These are phyloP conservation scores for Trachymyrmex cornetzi DNA, from an alignment of 1,140 invertebrate genomes.

Conservation along the genomic window DNA sequence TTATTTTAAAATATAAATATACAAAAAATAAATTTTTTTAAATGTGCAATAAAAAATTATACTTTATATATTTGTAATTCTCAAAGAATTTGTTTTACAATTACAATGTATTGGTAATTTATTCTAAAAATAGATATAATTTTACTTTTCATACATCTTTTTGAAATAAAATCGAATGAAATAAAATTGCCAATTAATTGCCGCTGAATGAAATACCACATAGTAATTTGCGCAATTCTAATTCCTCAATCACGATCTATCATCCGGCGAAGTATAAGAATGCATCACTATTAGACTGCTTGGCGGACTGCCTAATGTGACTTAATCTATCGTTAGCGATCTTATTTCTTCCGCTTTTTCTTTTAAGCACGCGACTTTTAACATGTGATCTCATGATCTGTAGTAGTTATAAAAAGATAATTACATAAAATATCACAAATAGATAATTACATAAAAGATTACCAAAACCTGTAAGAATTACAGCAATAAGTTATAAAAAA, in stretches of 20 bases:
- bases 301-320: constrained; percentile 66
- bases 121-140: not conserved
- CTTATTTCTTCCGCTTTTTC: constrained; percentile 28
- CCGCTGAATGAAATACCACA: constrained; percentile 5
- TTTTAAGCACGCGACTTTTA: not conserved
- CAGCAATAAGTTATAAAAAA: not conserved
- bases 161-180: not conserved
- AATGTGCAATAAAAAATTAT: constrained; percentile 13
- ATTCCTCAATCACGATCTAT: constrained; percentile 64
- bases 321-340: constrained; percentile 59
- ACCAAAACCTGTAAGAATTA: not conserved
- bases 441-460: no score
- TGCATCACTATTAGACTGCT: constrained; percentile 66
- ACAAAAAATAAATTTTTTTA: not conserved
- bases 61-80: not conserved
- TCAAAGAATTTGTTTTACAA: not conserved
- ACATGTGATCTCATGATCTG: not conserved
- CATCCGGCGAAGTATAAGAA: constrained; percentile 67
- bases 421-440: not conserved
- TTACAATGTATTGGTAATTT: not conserved
- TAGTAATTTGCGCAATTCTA: constrained; percentile 36
- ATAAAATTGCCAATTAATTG: constrained; percentile 23
- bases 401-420: constrained; percentile 7
- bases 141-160: not conserved
- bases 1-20: no score